phyloP scores from a whole-genome alignment of 2,797 vertebrate species.

The Orestias chungarensis region DNA sequence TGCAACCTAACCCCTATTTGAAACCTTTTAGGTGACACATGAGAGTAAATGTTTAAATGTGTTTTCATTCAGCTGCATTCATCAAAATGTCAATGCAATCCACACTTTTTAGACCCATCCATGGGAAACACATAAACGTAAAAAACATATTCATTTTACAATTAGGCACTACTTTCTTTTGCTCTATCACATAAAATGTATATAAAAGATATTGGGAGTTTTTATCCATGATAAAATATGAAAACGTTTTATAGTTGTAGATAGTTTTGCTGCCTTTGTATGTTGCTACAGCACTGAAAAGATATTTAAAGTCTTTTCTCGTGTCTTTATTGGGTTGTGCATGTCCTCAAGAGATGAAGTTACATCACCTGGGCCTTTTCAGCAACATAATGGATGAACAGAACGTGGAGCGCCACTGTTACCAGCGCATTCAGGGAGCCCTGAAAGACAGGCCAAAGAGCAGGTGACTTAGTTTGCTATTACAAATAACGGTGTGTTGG shows the following conservation, averaged over 20 bases:
- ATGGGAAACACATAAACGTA: neutral
- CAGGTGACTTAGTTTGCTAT: conserved; percentile 58
- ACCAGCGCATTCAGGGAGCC: conserved; percentile 65
- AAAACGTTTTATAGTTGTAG: neutral
- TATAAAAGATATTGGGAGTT: neutral
- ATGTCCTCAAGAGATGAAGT: conserved; percentile 67
- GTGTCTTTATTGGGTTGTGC: conserved; percentile 21
- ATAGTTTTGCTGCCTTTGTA: neutral
- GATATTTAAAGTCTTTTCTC: conserved; percentile 1
- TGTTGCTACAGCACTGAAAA: neutral
- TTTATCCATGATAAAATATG: neutral
- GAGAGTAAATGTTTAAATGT: neutral
- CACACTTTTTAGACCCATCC: neutral
- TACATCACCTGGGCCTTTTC: conserved; percentile 35
- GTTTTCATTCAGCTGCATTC: neutral
- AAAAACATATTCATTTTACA: neutral
- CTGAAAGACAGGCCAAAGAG: conserved; percentile 60
- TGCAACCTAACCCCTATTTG: too few relatives aligned
- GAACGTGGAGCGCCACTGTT: conserved; percentile 55
- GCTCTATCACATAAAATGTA: neutral
- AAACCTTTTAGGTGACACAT: neutral
- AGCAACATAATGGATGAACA: conserved; percentile 53
- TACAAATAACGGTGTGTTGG: conserved; percentile 18
- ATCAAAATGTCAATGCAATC: neutral
- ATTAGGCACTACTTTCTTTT: neutral